Conservation (phyloP, 64 coral and sea anemone genomes). For the Montipora capricornis region DNA sequence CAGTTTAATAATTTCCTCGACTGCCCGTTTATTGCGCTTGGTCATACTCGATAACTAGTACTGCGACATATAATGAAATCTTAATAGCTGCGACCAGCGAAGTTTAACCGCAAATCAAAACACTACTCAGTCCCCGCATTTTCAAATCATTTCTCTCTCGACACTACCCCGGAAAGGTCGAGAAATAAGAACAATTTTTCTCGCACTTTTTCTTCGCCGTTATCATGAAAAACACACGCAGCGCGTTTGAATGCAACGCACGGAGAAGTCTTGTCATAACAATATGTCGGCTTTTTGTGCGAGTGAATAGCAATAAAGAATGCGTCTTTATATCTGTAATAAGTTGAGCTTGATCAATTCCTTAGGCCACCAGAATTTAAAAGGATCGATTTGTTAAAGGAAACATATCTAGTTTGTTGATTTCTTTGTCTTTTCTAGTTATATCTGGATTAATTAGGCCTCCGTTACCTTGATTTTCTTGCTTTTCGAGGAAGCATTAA, state of each 20-base stretch:
- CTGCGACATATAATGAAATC: not conserved
- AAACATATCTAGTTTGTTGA: not conserved
- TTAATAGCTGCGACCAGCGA: not conserved
- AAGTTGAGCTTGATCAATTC: conserved; percentile 19
- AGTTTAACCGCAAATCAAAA: not conserved
- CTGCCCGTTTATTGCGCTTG: conserved; percentile 9
- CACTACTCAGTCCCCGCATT: not conserved
- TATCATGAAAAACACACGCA: not conserved
- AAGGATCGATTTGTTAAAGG: conserved; percentile 6
- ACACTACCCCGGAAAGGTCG: conserved; percentile 42
- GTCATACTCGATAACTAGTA: not conserved
- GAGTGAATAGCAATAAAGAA: conserved; percentile 30
- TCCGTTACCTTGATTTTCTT: not conserved
- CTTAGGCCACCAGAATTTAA: not conserved
- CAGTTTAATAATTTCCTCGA: conserved; percentile 43
- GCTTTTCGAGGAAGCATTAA: not conserved
- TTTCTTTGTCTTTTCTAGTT: not conserved
- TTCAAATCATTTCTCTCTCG: conserved; percentile 33
- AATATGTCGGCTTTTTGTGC: conserved; percentile 19
- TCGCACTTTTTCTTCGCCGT: not conserved
- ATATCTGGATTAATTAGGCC: not conserved
- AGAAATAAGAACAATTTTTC: conserved; percentile 31
- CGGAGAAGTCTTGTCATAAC: conserved; percentile 21
- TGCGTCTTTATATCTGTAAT: conserved; percentile 2
- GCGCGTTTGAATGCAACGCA: not conserved